Evolutionary conservation across 2,888 invertebrate genomes (phyloP).

Genomic region (Caenorhabditis drosophilae): DNA sequence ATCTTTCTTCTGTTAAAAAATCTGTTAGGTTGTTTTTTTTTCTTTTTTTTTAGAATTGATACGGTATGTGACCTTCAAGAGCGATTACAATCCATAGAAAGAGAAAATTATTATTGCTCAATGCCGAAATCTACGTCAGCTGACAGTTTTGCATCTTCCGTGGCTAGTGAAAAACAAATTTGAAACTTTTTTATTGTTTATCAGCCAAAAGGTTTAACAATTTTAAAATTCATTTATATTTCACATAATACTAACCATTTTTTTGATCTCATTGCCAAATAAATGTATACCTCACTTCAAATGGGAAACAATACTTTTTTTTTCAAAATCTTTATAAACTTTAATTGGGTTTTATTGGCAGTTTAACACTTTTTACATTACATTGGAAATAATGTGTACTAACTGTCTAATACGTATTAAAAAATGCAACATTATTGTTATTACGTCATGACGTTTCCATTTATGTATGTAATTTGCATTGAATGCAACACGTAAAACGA

Average conservation of each 20-base stretch:
- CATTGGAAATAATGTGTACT: no score
- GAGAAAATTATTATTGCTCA: slow-evolving; percentile 28
- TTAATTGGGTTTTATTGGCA: no score
- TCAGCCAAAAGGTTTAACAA: no score
- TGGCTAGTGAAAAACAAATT: background rate
- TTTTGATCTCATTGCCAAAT: slow-evolving; percentile 5
- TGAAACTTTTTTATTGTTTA: background rate
- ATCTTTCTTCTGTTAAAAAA: slow-evolving; percentile 4
- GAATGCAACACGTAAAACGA: no score
- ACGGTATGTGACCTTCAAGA: slow-evolving; percentile 28
- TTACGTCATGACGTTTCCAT: no score
- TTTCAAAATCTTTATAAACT: no score
- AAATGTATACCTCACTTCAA: no score
- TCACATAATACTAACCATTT: background rate
- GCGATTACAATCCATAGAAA: slow-evolving; percentile 22
- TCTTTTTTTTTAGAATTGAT: slow-evolving; percentile 18
- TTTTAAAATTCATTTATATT: background rate
- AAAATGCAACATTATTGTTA: no score
- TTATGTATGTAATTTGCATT: no score
- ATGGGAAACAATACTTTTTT: no score
- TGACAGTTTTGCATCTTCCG: slow-evolving; percentile 16
- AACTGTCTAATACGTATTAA: no score
- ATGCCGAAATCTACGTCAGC: slow-evolving; percentile 28
- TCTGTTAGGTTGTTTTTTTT: background rate
- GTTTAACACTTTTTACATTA: no score